Evolutionary conservation across 1,140 invertebrate genomes (phyloP), one percentile per base, ranked within the genome.

Genomic region (Drosophila eugracilis): DNA sequence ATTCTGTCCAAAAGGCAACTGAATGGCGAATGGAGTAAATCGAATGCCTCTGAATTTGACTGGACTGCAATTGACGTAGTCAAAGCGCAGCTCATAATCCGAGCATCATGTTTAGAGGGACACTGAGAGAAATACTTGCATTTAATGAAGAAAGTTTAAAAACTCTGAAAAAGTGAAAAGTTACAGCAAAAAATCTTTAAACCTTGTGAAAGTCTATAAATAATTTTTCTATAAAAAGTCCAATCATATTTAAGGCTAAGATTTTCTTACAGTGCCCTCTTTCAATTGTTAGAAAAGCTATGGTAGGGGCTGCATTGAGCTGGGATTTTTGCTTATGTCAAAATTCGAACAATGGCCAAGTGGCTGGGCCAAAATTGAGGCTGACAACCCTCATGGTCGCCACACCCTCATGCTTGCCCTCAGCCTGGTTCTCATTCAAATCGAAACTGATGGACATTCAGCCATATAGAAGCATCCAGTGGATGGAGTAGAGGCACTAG

Each of bases 271-370:
- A 60, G 28, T 45, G 36, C 37, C 44, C 19, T 4, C 41, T 5
- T 21, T 15, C 36, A 10, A 63, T 58, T 62, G 62, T 30, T 30
- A 21, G 53, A 17, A 55, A 55, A 55, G 6, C 30, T 21, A n/a
- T n/a, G 49, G 21, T 26, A 5, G 9, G 15, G 14, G 59, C n/a
- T n/a, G 54, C 26, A 78, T 62, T 70, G 49, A 72, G 70, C 65
- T 71, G 57, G 63, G 81, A 86, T 86, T 85, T 85, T 85, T 86
- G 81, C 73, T 85, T 86, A 85, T 85, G 81, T 81, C 81, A 86
- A 77, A 85, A 81, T 52, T 74, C 59, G 44, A 88, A 88, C 81
- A 86, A 88, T 86, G 74, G 69, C 62, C 67, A 85, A 85, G 81
- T 85, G 81, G 81, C 62, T 81, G 67, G 75, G 44, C 78, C 62